A percentile compares a stretch with the other conserved stretches of the same genome.
These are phyloP conservation scores for Buceros bicornis DNA, from an alignment of 2,797 vertebrate species.

Conservation along the genomic window DNA sequence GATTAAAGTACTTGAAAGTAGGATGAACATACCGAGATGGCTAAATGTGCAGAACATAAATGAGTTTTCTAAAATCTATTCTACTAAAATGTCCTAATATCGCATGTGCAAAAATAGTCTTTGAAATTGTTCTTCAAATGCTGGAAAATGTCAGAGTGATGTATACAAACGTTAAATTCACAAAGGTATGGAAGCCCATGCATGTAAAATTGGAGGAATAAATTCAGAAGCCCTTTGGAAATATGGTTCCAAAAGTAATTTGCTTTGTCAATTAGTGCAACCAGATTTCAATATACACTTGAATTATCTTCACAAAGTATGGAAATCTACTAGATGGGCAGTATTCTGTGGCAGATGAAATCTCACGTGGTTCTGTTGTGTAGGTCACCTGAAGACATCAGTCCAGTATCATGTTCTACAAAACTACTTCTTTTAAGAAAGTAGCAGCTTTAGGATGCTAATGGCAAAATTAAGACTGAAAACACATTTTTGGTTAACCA, in stretches of 20 bases:
- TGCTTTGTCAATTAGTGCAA: constrained; percentile 23
- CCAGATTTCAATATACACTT: constrained; percentile 30
- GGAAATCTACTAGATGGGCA: not conserved
- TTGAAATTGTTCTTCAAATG: constrained; percentile 35
- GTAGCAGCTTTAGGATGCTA: not conserved
- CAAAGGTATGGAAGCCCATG: constrained; percentile 37
- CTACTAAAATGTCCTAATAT: not conserved
- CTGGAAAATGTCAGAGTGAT: constrained; percentile 14
- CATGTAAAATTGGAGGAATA: constrained; percentile 32
- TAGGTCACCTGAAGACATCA: not conserved
- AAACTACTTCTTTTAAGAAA: not conserved
- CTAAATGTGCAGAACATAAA: not conserved
- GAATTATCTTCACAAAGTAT: not conserved
- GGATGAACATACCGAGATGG: not conserved
- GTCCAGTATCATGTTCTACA: not conserved
- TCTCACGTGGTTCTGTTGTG: not conserved
- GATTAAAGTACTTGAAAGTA: not conserved
- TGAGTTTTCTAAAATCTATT: not conserved
- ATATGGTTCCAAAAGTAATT: not conserved
- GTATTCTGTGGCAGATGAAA: not conserved
- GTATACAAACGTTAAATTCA: constrained; percentile 37
- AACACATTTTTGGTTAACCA: not conserved
- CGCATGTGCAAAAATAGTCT: not conserved
- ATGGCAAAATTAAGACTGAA: not conserved
- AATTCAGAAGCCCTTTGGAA: constrained; percentile 46